phyloP scores from a whole-genome alignment of 2,888 invertebrate species.

The Corbicula japonica region DNA sequence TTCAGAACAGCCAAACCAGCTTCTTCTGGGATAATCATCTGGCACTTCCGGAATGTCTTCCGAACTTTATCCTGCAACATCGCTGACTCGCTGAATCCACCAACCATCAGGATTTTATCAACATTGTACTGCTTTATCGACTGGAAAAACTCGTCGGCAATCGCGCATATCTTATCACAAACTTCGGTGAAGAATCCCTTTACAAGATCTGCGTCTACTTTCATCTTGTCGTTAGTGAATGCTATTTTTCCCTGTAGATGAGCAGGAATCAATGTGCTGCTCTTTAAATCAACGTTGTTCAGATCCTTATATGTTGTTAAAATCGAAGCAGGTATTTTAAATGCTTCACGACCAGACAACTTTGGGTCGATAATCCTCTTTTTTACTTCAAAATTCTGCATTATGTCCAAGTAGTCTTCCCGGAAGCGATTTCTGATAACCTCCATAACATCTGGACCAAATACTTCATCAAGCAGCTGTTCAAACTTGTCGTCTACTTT shows the following conservation, averaged over 20 bases:
- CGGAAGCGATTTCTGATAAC: slow-evolving; percentile 1
- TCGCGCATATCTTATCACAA: slow-evolving; percentile 27
- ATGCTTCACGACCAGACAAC: not conserved
- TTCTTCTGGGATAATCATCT: slow-evolving; percentile 46
- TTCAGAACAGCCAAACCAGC: slow-evolving; percentile 50
- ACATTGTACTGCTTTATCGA: slow-evolving; percentile 8
- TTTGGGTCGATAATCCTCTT: slow-evolving; percentile 40
- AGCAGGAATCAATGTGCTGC: not conserved
- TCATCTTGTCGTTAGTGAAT: slow-evolving; percentile 35
- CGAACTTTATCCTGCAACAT: slow-evolving; percentile 38
- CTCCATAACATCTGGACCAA: slow-evolving; percentile 53
- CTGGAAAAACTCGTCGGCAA: slow-evolving; percentile 16
- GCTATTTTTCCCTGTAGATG: slow-evolving; percentile 14
- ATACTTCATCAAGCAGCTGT: slow-evolving; percentile 10
- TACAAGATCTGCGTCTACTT: slow-evolving; percentile 43
- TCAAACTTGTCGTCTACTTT: slow-evolving; percentile 35
- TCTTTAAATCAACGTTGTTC: slow-evolving; percentile 3
- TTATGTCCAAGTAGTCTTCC: slow-evolving; percentile 42
- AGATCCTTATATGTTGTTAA: slow-evolving; percentile 16
- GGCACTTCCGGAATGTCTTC: slow-evolving; percentile 17
- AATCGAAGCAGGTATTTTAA: slow-evolving; percentile 36
- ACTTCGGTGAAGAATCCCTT: slow-evolving; percentile 37
- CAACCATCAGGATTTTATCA: slow-evolving; percentile 50
- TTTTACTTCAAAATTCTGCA: slow-evolving; percentile 41
- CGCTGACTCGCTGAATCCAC: slow-evolving; percentile 54